Evolutionary conservation across 2,888 invertebrate species (phyloP), one percentile per base, ranked within the genome.

Genomic region (Oscheius onirici): DNA sequence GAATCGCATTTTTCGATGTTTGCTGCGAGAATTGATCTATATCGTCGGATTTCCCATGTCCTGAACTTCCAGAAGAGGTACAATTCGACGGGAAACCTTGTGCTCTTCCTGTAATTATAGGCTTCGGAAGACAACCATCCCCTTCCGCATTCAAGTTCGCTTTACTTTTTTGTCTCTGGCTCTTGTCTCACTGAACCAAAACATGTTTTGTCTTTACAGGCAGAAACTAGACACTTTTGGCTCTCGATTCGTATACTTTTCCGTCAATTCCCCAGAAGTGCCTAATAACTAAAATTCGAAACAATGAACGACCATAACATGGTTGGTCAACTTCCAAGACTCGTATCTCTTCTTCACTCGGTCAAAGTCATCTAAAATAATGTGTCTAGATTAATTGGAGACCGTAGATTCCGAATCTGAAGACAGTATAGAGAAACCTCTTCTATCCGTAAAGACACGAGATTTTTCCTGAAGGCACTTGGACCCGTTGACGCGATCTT

Each of bases 321-420:
- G 41, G 17, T 5, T 22, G 41, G 6, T 41, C 41, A 34, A 58
- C 58, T 34, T 40, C 24, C 2, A n/a, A 2, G 20, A 8, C 22
- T 58, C 43, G n/a, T 58, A 41, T 3, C 43, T 40, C 8, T 34
- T 34, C 34, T 13, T 41, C 40, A 58, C 41, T 34, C 10, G 24
- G 26, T 26, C 28, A 6, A 58, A n/a, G 1, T 5, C 17, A 20
- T 11, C 10, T 8, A n/a, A 41, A 58, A 41, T 8, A 8, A 41
- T 20, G 6, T 34, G 13, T 40, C 17, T 13, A 41, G 17, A 5
- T 43, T 20, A 41, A 58, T 40, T 58, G 40, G 24, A 58, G 17
- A 17, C 40, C 41, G 58, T 20, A 41, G 58, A 41, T 40, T 40
- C n/a, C 58, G 43, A 58, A 58, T 58, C 58, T 41, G 41, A 41